A percentile compares a stretch with the other conserved stretches of the same genome.
These are phyloP conservation scores for Charadrius vociferus DNA, from an alignment of 2,113 vertebrate species.

Conservation along the genomic window DNA sequence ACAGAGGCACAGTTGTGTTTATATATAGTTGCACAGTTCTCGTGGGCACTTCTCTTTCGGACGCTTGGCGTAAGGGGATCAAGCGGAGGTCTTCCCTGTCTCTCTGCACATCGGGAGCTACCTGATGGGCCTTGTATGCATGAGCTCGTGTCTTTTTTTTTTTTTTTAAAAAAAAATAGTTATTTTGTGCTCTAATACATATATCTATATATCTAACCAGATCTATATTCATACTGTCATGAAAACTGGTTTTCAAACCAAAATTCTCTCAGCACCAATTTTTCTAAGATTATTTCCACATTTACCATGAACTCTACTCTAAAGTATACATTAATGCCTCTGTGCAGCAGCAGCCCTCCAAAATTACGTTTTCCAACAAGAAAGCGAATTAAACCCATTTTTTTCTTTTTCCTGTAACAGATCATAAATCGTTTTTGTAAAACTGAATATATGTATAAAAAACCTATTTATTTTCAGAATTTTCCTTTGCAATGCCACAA, in stretches of 20 bases:
- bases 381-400: rapidly evolving
- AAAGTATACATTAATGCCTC: not conserved
- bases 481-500: not conserved
- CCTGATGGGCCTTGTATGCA: too few species aligned
- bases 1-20: not conserved
- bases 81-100: not conserved
- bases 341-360: not conserved
- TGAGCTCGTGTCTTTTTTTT: not conserved
- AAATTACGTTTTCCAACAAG: not conserved
- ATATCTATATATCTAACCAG: not conserved
- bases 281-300: not conserved
- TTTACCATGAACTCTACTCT: not conserved
- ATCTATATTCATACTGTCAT: not conserved
- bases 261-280: not conserved
- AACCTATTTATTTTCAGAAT: not conserved
- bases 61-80: too few species aligned
- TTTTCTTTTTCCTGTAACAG: not conserved
- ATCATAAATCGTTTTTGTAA: not conserved
- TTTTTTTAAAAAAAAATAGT: not conserved
- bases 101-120: not conserved
- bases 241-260: not conserved
- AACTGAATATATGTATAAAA: not conserved
- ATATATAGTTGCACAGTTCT: not conserved
- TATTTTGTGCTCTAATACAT: not conserved
- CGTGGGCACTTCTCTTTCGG: not conserved